Conservation (phyloP, 1,140 invertebrate genomes). For the Bemisia tabaci region DNA sequence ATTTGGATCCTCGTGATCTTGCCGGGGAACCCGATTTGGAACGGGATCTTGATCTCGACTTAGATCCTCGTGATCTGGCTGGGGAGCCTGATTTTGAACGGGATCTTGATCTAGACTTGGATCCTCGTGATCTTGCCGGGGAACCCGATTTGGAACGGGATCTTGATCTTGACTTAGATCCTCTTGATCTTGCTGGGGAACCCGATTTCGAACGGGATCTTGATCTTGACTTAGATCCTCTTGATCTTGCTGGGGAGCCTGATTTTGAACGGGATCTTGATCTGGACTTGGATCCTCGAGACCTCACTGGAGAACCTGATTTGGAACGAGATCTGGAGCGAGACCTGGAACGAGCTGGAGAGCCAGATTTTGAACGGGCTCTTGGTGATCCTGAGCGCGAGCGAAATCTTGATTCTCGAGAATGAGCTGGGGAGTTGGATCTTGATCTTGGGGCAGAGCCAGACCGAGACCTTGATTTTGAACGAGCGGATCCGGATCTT, state of each 20-base stretch:
- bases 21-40: constrained; percentile 13
- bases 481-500: constrained; percentile 1
- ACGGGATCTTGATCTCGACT: constrained; percentile 12
- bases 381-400: constrained; percentile 14
- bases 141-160: constrained; percentile 10
- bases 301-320: constrained; percentile 10
- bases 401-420: constrained; percentile 13
- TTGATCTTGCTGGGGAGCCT: constrained; percentile 5
- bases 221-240: constrained; percentile 8
- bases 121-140: background rate
- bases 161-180: constrained; percentile 9
- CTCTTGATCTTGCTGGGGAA: background rate
- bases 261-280: constrained; percentile 15
- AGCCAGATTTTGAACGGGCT: constrained; percentile 14
- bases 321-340: constrained; percentile 16
- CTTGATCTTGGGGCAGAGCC: constrained; percentile 4
- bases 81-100: constrained; percentile 2
- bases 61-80: constrained; percentile 1
- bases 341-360: constrained; percentile 12
- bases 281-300: constrained; percentile 16
- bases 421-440: background rate
- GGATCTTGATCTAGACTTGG: constrained; percentile 2
- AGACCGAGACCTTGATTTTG: constrained; percentile 11
- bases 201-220: background rate
- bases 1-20: constrained; percentile 1